These are phyloP conservation scores for Sminthurides aquaticus DNA, from an alignment of 2,888 invertebrate genomes.

Conservation along the genomic window DNA sequence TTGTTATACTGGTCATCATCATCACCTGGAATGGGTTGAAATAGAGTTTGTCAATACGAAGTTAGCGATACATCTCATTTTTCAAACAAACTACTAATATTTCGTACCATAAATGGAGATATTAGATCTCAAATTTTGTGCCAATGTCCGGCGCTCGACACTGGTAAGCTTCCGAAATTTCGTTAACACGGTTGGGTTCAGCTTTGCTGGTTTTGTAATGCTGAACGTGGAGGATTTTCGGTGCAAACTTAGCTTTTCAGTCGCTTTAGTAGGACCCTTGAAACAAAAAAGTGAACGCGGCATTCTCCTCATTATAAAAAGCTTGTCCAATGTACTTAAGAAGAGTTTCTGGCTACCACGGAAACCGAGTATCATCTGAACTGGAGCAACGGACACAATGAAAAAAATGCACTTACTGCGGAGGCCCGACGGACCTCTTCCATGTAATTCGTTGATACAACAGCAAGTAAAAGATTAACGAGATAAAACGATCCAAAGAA, in stretches of 20 bases:
- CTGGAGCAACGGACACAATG: neutral
- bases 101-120: no score
- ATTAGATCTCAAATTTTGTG: neutral
- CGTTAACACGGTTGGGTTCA: neutral
- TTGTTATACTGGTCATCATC: no score
- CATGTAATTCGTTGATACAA: conserved; percentile 93
- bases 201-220: conserved; percentile 55
- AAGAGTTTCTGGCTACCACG: no score
- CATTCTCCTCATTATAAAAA: neutral
- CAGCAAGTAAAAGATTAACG: conserved; percentile 82
- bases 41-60: no score
- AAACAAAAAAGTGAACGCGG: neutral
- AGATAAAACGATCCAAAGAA: neutral
- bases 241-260: conserved; percentile 78
- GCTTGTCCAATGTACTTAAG: no score
- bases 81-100: no score
- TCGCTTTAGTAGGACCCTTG: no score
- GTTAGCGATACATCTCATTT: no score
- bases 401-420: conserved; percentile 56
- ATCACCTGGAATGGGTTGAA: no score
- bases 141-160: conserved; percentile 10
- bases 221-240: conserved; percentile 87
- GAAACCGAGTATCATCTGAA: no score
- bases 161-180: conserved; percentile 7
- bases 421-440: conserved; percentile 89